A percentile compares a stretch with the other conserved stretches of the same genome.
Conservation (phyloP, 2,113 vertebrate genomes). For the Vireo altiloquus region DNA sequence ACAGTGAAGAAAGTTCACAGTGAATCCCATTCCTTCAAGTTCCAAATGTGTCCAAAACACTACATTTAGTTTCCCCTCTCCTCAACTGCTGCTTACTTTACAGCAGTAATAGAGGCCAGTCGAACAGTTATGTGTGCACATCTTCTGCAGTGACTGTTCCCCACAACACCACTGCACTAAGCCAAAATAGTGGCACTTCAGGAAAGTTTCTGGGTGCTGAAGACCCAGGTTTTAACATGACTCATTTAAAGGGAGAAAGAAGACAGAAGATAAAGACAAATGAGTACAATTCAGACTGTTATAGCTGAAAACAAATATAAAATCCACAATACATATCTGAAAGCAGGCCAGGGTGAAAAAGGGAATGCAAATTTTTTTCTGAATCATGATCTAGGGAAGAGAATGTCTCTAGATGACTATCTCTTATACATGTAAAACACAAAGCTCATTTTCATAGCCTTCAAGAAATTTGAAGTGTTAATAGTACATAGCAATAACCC, state of each 20-base stretch:
- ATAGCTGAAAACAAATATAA: neutral
- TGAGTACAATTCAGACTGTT: neutral
- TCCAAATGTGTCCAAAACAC: neutral
- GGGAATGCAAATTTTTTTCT: neutral
- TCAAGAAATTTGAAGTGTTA: neutral
- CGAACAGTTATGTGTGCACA: rapidly evolving
- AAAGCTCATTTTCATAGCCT: rapidly evolving
- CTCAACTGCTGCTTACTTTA: neutral
- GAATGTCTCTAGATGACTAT: neutral
- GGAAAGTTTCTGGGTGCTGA: neutral
- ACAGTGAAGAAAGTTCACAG: neutral
- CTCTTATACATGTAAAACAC: neutral
- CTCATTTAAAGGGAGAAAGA: neutral
- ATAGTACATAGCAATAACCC: neutral
- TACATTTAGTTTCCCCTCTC: neutral
- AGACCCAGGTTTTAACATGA: neutral
- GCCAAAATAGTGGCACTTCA: neutral
- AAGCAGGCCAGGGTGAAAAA: neutral
- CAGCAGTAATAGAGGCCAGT: neutral
- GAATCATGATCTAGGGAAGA: neutral
- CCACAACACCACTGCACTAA: neutral
- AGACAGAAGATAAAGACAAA: neutral
- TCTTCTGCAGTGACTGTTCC: neutral
- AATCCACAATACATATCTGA: neutral
- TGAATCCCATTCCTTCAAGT: neutral